Evolutionary conservation across 2,113 vertebrate species (phyloP), one percentile per base, ranked within the genome.

Genomic region (Parotia lawesii): DNA sequence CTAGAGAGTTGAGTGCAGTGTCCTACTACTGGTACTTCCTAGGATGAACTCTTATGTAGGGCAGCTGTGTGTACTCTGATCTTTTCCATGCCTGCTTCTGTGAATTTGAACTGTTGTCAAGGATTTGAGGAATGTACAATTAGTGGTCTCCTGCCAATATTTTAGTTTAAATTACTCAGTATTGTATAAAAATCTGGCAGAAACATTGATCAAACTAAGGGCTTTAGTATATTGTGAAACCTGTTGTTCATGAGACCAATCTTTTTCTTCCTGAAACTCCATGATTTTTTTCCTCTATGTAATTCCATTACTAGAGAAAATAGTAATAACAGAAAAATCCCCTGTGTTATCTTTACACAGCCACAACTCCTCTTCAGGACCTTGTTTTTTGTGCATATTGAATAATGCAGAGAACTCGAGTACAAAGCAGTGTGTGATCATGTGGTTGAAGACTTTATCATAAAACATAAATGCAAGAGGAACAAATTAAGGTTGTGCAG

Each of bases 401-500:
- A 92, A 51, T 84, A 90, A 94, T 11, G 44, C 40, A 66, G 65
- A 50, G 54, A 82, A 94, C 67, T 40, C 0, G 0, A 75, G 78
- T 50, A 77, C 40, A 85, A 91, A 91, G 45, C 47, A 75, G 12
- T 18, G 18, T 79, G 35, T 54, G 38, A 80, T 83, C 71, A 54
- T 31, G 44, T 62, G 35, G 23, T n/a, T 93, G 72, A 95, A 87
- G 82, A 85, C 50, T 72, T 81, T 76, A 80, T 77, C 58, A 80
- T 70, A 88, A 90, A 94, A 70, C 35, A 69, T 37, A 89, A 72
- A 77, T 7, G 35, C 20, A 94, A 92, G 56, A 85, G 11, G 53
- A 93, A 85, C n/a, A 76, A 94, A 94, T 83, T 88, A 90, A 83
- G 56, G 54, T 86, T 88, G 72, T 85, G 70, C 69, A 90, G 64